Conservation (phyloP, 2,888 invertebrate genomes). For the Prostheceraeus crozeri region DNA sequence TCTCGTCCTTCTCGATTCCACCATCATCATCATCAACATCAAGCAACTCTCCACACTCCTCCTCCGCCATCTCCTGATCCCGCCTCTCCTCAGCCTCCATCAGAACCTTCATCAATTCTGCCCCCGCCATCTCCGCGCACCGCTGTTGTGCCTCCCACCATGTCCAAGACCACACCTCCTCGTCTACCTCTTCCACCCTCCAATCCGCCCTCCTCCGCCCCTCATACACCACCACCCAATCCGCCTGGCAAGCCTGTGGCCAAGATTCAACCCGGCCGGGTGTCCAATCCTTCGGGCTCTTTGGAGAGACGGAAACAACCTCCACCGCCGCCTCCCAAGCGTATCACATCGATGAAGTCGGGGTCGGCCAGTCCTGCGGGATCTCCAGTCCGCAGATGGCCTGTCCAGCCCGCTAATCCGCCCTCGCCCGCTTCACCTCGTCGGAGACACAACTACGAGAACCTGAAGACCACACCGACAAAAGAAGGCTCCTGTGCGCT, state of each 20-base stretch:
- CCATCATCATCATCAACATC: not conserved
- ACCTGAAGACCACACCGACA: too few relatives aligned
- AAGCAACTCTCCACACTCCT: slow-evolving; percentile 9
- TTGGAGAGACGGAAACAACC: not conserved
- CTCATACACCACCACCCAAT: not conserved
- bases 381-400: not conserved
- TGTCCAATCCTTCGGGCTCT: slow-evolving; percentile 25
- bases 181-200: too few relatives aligned
- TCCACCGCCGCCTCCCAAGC: slow-evolving; percentile 59
- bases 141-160: not conserved
- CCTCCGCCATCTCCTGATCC: slow-evolving; percentile 30
- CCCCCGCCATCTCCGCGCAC: slow-evolving; percentile 26
- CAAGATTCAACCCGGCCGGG: not conserved
- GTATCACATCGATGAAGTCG: slow-evolving; percentile 47
- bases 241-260: not conserved
- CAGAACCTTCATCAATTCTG: slow-evolving; percentile 37
- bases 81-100: not conserved
- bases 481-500: too few relatives aligned
- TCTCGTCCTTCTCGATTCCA: too few relatives aligned
- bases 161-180: not conserved
- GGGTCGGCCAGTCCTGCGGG: not conserved
- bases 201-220: not conserved
- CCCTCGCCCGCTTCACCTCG: too few relatives aligned
- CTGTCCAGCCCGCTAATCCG: slow-evolving; percentile 3
- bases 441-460: too few relatives aligned